Evolutionary conservation across 2,888 invertebrate genomes (phyloP).

Genomic region (Cephus nigrinus): DNA sequence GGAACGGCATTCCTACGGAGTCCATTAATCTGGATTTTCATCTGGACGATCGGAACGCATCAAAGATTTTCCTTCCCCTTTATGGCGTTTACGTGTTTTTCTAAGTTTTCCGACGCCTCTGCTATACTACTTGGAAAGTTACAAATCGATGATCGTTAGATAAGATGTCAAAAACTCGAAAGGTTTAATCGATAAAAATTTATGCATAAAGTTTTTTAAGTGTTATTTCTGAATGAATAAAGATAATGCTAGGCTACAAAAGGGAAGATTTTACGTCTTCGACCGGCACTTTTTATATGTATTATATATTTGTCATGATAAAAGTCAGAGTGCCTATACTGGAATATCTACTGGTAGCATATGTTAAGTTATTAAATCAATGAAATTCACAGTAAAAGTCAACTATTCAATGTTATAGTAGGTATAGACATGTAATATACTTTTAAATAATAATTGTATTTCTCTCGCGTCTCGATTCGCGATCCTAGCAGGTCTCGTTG

Average conservation of each 20-base stretch:
- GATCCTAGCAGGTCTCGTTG: too few relatives aligned
- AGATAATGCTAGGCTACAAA: not conserved
- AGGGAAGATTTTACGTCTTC: not conserved
- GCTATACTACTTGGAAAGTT: not conserved
- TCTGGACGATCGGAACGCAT: not conserved
- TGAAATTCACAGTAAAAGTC: not conserved
- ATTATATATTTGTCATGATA: not conserved
- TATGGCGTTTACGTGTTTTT: not conserved
- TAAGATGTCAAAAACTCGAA: not conserved
- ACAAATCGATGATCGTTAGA: not conserved
- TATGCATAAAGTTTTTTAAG: not conserved
- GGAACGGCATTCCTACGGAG: not conserved
- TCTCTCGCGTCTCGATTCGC: not conserved
- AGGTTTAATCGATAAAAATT: not conserved
- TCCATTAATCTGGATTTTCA: slow-evolving; percentile 5
- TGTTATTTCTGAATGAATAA: not conserved
- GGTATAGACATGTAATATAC: not conserved
- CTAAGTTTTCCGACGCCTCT: not conserved
- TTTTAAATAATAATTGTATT: not conserved
- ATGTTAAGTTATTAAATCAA: not conserved
- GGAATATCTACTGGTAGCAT: too few relatives aligned
- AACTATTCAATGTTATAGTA: not conserved
- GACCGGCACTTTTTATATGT: not conserved
- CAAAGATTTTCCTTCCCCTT: not conserved
- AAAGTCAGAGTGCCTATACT: not conserved